phyloP scores from a whole-genome alignment of 2,888 invertebrate species.

The Drosophila kokeensis region DNA sequence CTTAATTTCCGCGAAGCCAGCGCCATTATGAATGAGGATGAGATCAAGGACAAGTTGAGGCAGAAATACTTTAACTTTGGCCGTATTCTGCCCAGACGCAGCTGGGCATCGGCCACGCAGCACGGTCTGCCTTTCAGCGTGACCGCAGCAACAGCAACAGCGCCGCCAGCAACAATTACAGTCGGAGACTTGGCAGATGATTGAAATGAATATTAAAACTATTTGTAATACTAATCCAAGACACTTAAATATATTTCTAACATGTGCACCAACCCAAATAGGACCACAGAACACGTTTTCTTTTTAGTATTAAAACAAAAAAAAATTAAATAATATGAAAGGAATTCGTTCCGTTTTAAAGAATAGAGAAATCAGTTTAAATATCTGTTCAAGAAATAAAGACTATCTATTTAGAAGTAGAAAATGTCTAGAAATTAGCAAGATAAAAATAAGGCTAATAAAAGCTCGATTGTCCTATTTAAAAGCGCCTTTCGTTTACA shows the following conservation, averaged over 20 bases:
- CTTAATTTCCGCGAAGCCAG: conserved; percentile 85
- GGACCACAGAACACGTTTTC: conserved; percentile 1
- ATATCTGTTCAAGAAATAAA: not conserved
- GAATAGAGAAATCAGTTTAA: not conserved
- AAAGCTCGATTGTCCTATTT: not conserved
- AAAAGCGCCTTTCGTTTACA: not conserved
- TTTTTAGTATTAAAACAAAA: not conserved
- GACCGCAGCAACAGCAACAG: conserved; percentile 55
- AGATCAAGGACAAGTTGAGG: conserved; percentile 84
- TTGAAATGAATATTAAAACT: conserved; percentile 20
- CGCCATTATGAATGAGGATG: conserved; percentile 85
- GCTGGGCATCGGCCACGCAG: conserved; percentile 84
- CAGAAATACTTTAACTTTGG: conserved; percentile 84
- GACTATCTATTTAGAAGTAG: not conserved
- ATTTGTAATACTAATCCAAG: conserved; percentile 1
- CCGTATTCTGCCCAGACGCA: conserved; percentile 81
- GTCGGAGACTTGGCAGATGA: conserved; percentile 79
- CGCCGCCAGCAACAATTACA: conserved; percentile 45
- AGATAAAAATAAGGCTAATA: not conserved
- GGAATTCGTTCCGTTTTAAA: not conserved
- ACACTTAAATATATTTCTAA: conserved; percentile 17
- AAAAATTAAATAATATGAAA: not conserved
- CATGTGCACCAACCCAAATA: conserved; percentile 21
- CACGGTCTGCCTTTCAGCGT: conserved; percentile 76
- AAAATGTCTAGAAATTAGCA: not conserved